Evolutionary conservation across 2,113 vertebrate genomes (phyloP).

Genomic region (Sterrhoptilus dennistouni): DNA sequence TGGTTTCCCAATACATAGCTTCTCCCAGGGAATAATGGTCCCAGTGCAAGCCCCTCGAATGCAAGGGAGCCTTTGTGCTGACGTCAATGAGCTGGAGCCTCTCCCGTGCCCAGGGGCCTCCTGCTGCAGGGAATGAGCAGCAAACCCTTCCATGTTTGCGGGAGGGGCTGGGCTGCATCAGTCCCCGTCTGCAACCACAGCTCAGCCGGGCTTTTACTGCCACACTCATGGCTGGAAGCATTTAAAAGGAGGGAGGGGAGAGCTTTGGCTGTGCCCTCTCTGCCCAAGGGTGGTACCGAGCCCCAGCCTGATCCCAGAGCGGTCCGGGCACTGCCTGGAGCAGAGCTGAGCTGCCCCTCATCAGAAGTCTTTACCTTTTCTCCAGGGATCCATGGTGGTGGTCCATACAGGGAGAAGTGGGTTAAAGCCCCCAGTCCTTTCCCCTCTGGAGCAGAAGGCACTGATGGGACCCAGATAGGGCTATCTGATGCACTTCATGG

Average conservation of each 20-base stretch:
- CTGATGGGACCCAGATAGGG: too few relatives aligned
- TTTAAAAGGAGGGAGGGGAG: not conserved
- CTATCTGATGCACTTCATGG: too few relatives aligned
- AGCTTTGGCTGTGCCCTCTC: not conserved
- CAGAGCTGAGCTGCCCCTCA: not conserved
- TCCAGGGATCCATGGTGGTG: too few relatives aligned
- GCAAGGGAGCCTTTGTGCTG: constrained; percentile 7
- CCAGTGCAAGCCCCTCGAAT: not conserved
- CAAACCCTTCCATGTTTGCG: not conserved
- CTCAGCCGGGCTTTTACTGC: not conserved
- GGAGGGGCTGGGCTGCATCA: constrained; percentile 17
- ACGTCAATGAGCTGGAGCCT: not conserved
- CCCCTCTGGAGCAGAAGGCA: too few relatives aligned
- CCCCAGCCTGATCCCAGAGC: not conserved
- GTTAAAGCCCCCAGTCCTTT: too few relatives aligned
- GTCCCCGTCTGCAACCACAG: not conserved
- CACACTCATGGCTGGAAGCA: not conserved
- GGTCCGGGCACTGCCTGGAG: not conserved
- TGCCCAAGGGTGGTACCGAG: not conserved
- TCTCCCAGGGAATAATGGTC: not conserved
- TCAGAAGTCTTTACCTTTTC: not conserved
- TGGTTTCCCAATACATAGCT: not conserved
- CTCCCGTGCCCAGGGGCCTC: constrained; percentile 17
- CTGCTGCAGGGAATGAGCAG: constrained; percentile 47
- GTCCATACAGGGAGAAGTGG: too few relatives aligned